Percentiles rank a stretch among this genome's conserved stretches.
These are phyloP conservation scores for Thalassarche chlororhynchos DNA, from an alignment of 2,113 vertebrate genomes.

Conservation along the genomic window DNA sequence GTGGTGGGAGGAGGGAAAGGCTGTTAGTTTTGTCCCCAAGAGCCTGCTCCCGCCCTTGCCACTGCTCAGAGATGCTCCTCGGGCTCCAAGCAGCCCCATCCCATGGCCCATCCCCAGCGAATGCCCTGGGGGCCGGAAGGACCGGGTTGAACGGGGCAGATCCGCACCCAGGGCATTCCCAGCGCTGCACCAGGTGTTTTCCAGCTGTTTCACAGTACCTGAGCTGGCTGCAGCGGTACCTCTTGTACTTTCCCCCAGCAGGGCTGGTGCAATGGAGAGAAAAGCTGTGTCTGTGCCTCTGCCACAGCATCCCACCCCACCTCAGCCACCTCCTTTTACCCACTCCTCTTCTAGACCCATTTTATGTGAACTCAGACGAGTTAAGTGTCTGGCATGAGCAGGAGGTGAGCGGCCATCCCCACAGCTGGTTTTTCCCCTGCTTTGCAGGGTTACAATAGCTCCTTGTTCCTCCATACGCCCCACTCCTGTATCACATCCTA, in stretches of 20 bases:
- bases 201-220: not conserved
- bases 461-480: conserved; percentile 37
- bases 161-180: fast-evolving
- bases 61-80: not conserved
- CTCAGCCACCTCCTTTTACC: not conserved
- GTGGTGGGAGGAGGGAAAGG: not conserved
- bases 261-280: not conserved
- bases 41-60: not conserved
- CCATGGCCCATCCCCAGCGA: fast-evolving
- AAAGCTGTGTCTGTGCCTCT: fast-evolving
- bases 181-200: not conserved
- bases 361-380: not conserved
- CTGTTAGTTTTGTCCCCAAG: not conserved
- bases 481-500: conserved; percentile 61
- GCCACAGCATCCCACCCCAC: not conserved
- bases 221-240: not conserved
- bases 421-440: conserved; percentile 36
- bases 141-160: not conserved
- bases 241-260: not conserved
- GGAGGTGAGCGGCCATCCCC: conserved; percentile 38
- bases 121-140: fast-evolving
- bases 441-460: conserved; percentile 59
- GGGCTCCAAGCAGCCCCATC: not conserved
- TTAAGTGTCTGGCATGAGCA: not conserved
- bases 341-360: not conserved